Evolutionary conservation across 2,797 vertebrate species (phyloP).

Genomic region (Lagodon rhomboides): DNA sequence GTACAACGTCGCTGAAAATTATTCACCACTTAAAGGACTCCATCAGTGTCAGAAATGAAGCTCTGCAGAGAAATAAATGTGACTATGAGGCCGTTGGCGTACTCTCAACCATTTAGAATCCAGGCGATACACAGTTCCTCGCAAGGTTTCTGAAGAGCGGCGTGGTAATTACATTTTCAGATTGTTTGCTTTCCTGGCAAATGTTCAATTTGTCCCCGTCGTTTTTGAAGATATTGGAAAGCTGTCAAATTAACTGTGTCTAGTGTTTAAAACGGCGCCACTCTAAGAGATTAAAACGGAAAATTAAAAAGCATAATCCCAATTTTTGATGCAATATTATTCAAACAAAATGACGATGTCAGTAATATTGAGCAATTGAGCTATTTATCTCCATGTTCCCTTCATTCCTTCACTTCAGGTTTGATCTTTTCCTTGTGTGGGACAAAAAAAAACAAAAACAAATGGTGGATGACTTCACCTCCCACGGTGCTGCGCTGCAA

Average conservation of each 20-base stretch:
- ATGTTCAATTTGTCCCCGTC: neutral
- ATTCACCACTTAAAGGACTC: constrained; percentile 44
- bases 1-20: constrained; percentile 38
- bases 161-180: neutral
- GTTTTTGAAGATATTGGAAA: constrained; percentile 1
- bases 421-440: neutral
- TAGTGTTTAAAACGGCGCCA: neutral
- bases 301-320: neutral
- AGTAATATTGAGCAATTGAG: neutral
- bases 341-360: neutral
- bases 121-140: constrained; percentile 12
- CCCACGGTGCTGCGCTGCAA: constrained; percentile 1
- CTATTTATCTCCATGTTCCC: neutral
- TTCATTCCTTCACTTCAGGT: neutral
- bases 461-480: constrained; percentile 39
- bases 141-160: constrained; percentile 5
- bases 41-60: constrained; percentile 28
- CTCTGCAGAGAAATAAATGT: constrained; percentile 22
- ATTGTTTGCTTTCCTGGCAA: constrained; percentile 19
- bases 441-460: neutral
- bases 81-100: neutral
- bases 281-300: constrained; percentile 4
- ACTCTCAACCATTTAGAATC: neutral
- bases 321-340: neutral
- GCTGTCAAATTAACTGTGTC: neutral